These are phyloP conservation scores for Cnemophilus loriae DNA, from an alignment of 2,113 vertebrate species.

Conservation along the genomic window DNA sequence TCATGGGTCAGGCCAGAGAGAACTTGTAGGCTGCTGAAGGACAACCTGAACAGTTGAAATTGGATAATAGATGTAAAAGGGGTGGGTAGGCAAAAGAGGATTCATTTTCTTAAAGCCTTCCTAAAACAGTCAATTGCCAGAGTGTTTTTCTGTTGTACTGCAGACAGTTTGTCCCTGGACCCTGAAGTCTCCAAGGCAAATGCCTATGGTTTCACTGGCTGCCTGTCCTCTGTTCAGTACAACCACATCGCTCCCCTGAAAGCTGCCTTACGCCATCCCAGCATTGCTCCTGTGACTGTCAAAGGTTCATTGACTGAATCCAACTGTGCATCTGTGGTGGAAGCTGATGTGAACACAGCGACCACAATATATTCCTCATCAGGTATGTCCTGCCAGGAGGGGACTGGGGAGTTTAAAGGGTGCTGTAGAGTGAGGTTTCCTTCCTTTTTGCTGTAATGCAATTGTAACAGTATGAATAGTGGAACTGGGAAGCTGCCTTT, in stretches of 20 bases:
- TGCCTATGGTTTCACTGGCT: slow-evolving; percentile 84
- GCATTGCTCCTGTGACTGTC: slow-evolving; percentile 78
- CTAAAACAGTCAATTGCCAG: not conserved
- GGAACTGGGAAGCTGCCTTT: not conserved
- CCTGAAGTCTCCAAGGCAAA: slow-evolving; percentile 82
- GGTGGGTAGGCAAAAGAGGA: not conserved
- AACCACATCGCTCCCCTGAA: slow-evolving; percentile 90
- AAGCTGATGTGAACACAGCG: slow-evolving; percentile 73
- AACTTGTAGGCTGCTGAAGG: not conserved
- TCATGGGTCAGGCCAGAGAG: not conserved
- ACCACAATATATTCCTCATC: slow-evolving; percentile 81
- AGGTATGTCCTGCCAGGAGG: slow-evolving; percentile 66
- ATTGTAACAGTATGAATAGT: not conserved
- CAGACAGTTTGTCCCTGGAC: slow-evolving; percentile 77
- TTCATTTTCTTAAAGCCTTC: not conserved
- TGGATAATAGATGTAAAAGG: not conserved
- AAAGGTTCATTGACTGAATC: slow-evolving; percentile 82
- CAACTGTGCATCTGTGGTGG: slow-evolving; percentile 73
- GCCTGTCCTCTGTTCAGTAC: slow-evolving; percentile 92
- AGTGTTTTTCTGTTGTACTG: not conserved
- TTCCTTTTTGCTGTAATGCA: not conserved
- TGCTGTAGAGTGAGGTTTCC: not conserved
- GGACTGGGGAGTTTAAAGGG: not conserved
- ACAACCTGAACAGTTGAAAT: not conserved
- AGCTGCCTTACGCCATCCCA: slow-evolving; percentile 83